Percentiles rank a stretch among this genome's conserved stretches.
Conservation (phyloP, 1,140 invertebrate genomes). For the Heliothis virescens region DNA sequence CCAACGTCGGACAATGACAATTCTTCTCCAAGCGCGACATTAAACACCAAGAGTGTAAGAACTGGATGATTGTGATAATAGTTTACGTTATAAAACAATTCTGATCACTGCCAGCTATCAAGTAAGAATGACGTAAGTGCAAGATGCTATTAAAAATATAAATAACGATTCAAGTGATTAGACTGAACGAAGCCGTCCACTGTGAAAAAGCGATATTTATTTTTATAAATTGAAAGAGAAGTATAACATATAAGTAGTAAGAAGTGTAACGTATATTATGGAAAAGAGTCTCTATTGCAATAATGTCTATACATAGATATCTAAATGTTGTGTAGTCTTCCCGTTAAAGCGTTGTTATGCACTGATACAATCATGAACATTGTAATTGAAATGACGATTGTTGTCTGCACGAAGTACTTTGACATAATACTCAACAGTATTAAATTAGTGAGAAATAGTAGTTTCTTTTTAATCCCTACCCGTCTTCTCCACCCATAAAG, state of each 20-base stretch:
- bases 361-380: conserved; percentile 39
- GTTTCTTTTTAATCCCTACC: neutral
- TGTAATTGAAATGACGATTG: conserved; percentile 44
- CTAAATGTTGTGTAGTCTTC: conserved; percentile 59
- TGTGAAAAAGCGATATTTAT: conserved; percentile 48
- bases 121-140: neutral
- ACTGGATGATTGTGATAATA: conserved; percentile 61
- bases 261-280: conserved; percentile 38
- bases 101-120: conserved; percentile 52
- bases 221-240: conserved; percentile 52
- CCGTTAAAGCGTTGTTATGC: conserved; percentile 52
- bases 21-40: conserved; percentile 61
- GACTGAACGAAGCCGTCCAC: conserved; percentile 56
- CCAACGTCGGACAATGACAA: conserved; percentile 83
- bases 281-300: conserved; percentile 11
- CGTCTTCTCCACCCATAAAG: neutral
- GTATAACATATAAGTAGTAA: conserved; percentile 12
- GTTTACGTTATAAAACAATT: conserved; percentile 11
- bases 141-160: neutral
- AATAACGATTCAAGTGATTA: conserved; percentile 41
- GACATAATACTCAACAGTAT: conserved; percentile 47
- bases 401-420: conserved; percentile 54
- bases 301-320: neutral
- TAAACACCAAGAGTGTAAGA: conserved; percentile 64
- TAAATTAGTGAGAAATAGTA: conserved; percentile 32